Base-by-base conservation (phyloP, 2,797 vertebrate species). In the Lagocephalus sceleratus region DNA sequence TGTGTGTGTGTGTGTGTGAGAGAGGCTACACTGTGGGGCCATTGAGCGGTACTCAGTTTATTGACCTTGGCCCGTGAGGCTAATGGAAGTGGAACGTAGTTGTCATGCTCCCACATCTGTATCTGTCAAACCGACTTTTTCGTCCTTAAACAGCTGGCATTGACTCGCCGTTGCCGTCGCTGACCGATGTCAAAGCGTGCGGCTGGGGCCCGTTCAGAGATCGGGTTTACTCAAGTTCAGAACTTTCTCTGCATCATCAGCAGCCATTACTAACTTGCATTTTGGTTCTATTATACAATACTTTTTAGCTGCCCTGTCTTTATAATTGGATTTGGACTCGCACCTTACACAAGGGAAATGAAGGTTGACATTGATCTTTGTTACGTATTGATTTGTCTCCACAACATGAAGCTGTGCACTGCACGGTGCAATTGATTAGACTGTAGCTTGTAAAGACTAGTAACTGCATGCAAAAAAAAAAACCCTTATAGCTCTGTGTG, bases 271-370 rank as follows among this genome's bases (percentile, higher is more conserved):
- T 61, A 11, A 40, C 22, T 43, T 38, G 46, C 6, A 1, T 0
- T 64, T 46, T n/a, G 25, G 26, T 64, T 61, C 44, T 2, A 44
- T 83, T 76, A 63, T 47, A 56, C 62, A 71, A 74, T 72, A 54
- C 49, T 50, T 10, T 29, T 66, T 75, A 23, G 23, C 59, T 43
- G 62, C 62, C 68, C 51, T 32, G 68, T 54, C 63, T 76, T 85
- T 78, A 48, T 89, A 90, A 90, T 90, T 88, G 83, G 66, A 81
- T 84, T 90, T 90, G 82, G 84, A 87, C 86, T 87, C 73, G 68
- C 66, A 71, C 53, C 68, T 81, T 80, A 63, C 79, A 75, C 78
- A 85, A 82, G 83, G 74, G 73, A 87, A 85, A 86, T 83, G 67
- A 85, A 82, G 66, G 75, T 72, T 79, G 73, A 47, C 60, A 90